A percentile compares a stretch with the other conserved stretches of the same genome.
phyloP scores from a whole-genome alignment of 2,113 vertebrate genomes.

The Phocoena phocoena region DNA sequence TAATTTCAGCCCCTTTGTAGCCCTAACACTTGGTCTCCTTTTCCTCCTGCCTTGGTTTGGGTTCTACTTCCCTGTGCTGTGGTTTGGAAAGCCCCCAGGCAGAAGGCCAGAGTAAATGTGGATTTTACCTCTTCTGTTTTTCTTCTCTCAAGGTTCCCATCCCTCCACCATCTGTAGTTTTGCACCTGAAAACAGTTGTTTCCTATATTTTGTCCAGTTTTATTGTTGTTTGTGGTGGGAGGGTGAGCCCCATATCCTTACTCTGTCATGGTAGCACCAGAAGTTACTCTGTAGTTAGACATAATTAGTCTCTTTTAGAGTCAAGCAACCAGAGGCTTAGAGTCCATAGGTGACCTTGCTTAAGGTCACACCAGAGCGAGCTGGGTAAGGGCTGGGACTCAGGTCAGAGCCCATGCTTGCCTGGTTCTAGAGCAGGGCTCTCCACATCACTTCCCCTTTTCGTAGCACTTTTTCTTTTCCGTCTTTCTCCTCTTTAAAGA shows the following conservation, averaged over 20 bases:
- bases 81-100: constrained; percentile 16
- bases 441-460: not conserved
- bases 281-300: not conserved
- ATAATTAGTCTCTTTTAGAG: not conserved
- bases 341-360: not conserved
- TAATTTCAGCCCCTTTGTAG: not conserved
- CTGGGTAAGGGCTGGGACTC: not conserved
- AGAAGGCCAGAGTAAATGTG: not conserved
- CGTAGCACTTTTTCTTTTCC: not conserved
- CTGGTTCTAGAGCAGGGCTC: not conserved
- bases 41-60: not conserved
- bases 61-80: not conserved
- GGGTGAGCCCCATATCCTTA: not conserved
- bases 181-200: not conserved
- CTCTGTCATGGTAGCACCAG: not conserved
- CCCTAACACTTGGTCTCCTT: not conserved
- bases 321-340: not conserved
- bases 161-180: not conserved
- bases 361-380: not conserved
- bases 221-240: not conserved
- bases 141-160: not conserved
- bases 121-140: not conserved
- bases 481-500: not conserved
- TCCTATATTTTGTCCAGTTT: not conserved
- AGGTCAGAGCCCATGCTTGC: not conserved